Percentiles rank a stretch among this genome's conserved stretches.
Conservation (phyloP, 2,797 vertebrate genomes). For the Carcharodon carcharias region DNA sequence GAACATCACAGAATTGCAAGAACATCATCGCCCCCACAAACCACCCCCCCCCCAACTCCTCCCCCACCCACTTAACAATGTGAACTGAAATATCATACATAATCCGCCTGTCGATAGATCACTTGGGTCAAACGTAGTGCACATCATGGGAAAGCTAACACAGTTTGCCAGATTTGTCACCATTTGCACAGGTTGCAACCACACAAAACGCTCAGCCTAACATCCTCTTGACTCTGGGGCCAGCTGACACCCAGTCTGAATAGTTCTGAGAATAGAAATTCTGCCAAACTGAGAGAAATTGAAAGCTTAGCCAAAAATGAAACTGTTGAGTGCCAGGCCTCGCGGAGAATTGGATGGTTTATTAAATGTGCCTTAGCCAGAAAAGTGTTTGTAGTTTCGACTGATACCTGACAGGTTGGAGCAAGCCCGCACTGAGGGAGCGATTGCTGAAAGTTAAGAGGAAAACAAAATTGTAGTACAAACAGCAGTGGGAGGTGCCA, state of each 20-base stretch:
- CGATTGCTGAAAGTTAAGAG: not conserved
- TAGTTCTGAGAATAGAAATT: not conserved
- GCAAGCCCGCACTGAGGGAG: constrained; percentile 5
- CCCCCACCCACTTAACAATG: no score
- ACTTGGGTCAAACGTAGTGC: not conserved
- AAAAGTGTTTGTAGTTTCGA: not conserved
- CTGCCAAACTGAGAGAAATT: not conserved
- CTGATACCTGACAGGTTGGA: constrained; percentile 15
- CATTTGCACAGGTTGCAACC: not conserved
- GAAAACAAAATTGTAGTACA: not conserved
- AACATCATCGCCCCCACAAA: no score
- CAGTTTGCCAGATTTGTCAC: not conserved
- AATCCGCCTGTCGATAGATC: no score
- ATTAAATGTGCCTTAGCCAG: no score
- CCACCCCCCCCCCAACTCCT: no score
- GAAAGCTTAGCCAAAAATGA: not conserved
- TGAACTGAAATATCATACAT: not conserved
- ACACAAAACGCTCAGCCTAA: not conserved
- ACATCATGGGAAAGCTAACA: not conserved
- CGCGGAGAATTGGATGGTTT: not conserved
- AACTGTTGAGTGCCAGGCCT: not conserved
- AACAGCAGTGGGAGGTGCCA: not conserved
- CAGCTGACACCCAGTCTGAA: not conserved
- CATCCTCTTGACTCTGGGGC: not conserved
- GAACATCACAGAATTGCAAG: no score